These are phyloP conservation scores for Squalus acanthias DNA, from an alignment of 2,797 vertebrate genomes.

Conservation along the genomic window DNA sequence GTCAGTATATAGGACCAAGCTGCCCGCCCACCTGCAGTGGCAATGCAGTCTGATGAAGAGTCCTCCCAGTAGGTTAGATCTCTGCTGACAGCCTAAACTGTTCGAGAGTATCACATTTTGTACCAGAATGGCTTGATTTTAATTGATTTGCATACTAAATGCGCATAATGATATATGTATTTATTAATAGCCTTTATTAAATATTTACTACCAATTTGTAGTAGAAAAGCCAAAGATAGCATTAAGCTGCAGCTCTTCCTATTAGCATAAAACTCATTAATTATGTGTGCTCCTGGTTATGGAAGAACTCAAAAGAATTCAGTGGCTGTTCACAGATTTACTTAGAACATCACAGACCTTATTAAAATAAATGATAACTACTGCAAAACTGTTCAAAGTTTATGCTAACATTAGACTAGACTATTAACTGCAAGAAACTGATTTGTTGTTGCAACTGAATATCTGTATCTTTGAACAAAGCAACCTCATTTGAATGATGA, in stretches of 20 bases:
- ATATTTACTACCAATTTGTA: background rate
- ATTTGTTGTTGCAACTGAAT: background rate
- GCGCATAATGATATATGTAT: background rate
- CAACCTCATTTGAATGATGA: background rate
- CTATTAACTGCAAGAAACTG: background rate
- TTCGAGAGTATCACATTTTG: background rate
- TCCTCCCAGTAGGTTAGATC: background rate
- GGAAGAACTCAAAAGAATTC: background rate
- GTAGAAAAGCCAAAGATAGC: background rate
- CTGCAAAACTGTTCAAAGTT: background rate
- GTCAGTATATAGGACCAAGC: background rate
- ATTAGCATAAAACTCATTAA: background rate
- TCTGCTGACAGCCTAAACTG: background rate
- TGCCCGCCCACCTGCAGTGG: background rate
- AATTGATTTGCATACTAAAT: background rate
- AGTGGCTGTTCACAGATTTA: background rate
- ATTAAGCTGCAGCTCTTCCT: background rate
- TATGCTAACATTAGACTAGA: background rate
- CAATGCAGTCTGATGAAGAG: background rate
- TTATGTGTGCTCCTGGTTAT: background rate
- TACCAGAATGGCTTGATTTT: background rate
- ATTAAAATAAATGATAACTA: background rate
- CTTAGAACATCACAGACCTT: background rate
- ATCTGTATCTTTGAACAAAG: background rate
- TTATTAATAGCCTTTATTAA: background rate